phyloP scores from a whole-genome alignment of 2,113 vertebrate genomes.

The Hypocryptadius cinnamomeus region DNA sequence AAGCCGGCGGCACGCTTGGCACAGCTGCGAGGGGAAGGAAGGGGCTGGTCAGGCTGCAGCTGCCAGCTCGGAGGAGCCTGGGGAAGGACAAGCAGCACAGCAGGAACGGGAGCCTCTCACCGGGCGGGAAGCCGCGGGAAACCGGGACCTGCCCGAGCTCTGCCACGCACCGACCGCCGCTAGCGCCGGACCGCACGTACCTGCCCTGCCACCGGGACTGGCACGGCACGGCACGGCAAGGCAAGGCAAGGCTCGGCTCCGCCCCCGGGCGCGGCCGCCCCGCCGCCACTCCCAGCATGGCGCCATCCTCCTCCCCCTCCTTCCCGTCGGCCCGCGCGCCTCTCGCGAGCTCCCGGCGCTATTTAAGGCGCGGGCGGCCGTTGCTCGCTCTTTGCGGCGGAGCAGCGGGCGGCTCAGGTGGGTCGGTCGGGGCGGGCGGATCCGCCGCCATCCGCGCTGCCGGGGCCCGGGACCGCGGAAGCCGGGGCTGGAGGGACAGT shows the following conservation, averaged over 20 bases:
- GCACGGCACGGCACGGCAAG: background rate
- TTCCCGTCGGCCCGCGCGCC: background rate
- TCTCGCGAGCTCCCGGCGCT: background rate
- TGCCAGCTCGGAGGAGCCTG: background rate
- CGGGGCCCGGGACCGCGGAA: rapidly evolving
- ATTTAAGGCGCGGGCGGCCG: background rate
- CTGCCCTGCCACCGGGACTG: background rate
- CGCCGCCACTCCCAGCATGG: background rate
- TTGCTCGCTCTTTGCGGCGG: rapidly evolving
- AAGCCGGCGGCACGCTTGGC: background rate
- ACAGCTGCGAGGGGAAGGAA: background rate
- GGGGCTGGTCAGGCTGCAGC: background rate
- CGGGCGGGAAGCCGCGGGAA: background rate
- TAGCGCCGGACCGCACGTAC: background rate
- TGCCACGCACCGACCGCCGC: background rate
- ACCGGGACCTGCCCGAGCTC: background rate
- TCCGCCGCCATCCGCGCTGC: background rate
- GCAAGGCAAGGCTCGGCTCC: too few relatives aligned
- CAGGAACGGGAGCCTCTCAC: background rate
- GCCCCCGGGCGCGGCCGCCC: rapidly evolving
- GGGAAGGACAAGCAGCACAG: background rate
- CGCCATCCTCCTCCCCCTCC: background rate
- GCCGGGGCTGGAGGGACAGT: rapidly evolving
- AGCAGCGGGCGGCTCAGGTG: rapidly evolving
- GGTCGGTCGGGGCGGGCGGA: rapidly evolving